These are phyloP conservation scores for Glaucomys volans DNA, from an alignment of 2,113 vertebrate species.

Conservation along the genomic window DNA sequence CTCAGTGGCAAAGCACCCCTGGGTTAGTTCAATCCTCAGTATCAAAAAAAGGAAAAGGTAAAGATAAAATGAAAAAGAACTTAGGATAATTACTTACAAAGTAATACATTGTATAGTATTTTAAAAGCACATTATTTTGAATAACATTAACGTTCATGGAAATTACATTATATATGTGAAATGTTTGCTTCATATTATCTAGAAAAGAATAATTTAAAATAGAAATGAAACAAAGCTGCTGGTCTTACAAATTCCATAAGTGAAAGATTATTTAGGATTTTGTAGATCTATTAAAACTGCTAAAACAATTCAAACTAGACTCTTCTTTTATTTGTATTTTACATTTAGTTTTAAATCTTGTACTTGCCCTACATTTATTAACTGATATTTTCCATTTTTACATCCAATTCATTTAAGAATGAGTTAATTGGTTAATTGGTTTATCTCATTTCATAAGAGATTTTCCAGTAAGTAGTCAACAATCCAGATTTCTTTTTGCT, in stretches of 20 bases:
- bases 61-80: background rate
- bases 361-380: background rate
- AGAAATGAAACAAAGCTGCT: background rate
- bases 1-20: too few species aligned
- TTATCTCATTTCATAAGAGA: background rate
- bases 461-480: background rate
- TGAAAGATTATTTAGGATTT: background rate
- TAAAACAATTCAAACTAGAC: background rate
- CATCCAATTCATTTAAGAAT: background rate
- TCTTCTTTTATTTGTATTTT: background rate
- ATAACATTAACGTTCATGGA: background rate
- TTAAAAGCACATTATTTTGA: background rate
- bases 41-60: too few species aligned
- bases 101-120: background rate
- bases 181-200: background rate
- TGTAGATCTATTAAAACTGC: constrained; percentile 25
- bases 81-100: background rate
- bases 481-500: background rate
- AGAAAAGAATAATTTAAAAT: background rate
- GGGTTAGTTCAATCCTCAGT: too few species aligned
- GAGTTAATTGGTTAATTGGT: background rate
- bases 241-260: background rate
- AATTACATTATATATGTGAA: background rate
- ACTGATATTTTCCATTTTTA: background rate
- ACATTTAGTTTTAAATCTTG: background rate